Evolutionary conservation across 2,888 invertebrate genomes (phyloP), one percentile per base, ranked within the genome.

Genomic region (Lycia hirtaria): DNA sequence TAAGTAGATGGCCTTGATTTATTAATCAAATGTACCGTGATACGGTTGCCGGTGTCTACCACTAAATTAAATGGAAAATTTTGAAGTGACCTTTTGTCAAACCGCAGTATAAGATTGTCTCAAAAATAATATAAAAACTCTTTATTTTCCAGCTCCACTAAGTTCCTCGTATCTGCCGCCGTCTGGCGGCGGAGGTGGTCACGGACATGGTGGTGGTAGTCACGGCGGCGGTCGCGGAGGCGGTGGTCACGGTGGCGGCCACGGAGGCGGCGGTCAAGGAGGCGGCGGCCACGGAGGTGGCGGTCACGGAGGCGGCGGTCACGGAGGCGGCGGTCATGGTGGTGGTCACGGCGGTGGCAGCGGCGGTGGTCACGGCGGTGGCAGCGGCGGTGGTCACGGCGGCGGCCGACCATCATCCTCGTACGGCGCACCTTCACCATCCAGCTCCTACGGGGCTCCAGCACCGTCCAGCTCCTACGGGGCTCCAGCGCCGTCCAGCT

Each of bases 151-250:
- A 93, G 93, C 93, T 28, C 93, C 93, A 32, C 67, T 93, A 68
- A 89, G 92, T 52, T 91, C 93, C n/a, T 93, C 91, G 45, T 94
- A 94, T 74, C 85, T 94, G 52, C 94, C 94, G 33, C 94, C 94
- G 15, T 92, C 94, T 17, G 73, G 67, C 33, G 76, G 73, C 2
- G 73, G 76, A 15, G 70, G 71, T 6, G 67, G 68, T n/a, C 66
- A 65, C 26, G 56, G 60, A 2, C 55, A 71, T 3, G 66, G 68
- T 10, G 33, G 40, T 61, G 80, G 92, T 19, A 87, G 91, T 2
- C 90, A 92, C 63, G 49, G 50, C 12, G 37, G 47, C n/a, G 58
- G 62, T 0, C 44, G 56, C 15, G 35, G 41, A 26, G 60, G 65
- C 0, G 64, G 64, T 60, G 78, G 91, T 35, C 87, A 48, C 9